Percentiles rank a stretch among this genome's conserved stretches.
phyloP scores from a whole-genome alignment of 2,113 vertebrate species.

The zebrafish (Danio rerio) region DNA sequence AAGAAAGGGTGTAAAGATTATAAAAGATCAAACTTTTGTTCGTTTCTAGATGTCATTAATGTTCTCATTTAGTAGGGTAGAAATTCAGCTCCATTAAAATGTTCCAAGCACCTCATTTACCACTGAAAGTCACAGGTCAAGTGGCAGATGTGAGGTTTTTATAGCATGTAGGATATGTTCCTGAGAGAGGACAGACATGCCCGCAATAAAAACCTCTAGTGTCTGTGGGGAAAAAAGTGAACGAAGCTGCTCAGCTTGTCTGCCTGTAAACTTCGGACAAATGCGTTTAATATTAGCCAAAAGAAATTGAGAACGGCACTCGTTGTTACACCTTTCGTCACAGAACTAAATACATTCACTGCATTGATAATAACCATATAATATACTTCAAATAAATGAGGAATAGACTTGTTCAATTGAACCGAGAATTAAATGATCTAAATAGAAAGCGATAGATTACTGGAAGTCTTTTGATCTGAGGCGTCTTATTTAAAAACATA shows the following conservation, averaged over 20 bases:
- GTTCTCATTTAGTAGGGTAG: slow-evolving; percentile 6
- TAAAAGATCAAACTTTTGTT: background rate
- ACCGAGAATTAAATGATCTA: background rate
- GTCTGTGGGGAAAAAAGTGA: background rate
- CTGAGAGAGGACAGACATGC: slow-evolving; percentile 11
- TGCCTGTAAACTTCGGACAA: slow-evolving; percentile 11
- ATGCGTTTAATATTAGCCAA: background rate
- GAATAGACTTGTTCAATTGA: background rate
- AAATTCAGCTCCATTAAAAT: background rate
- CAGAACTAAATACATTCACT: slow-evolving; percentile 13
- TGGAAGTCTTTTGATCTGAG: slow-evolving; percentile 18
- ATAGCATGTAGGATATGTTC: slow-evolving; percentile 20
- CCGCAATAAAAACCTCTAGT: slow-evolving; percentile 5
- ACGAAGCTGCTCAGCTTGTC: background rate
- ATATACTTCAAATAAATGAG: background rate
- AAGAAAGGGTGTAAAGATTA: slow-evolving; percentile 28
- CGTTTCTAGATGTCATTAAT: slow-evolving; percentile 5
- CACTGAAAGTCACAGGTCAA: background rate
- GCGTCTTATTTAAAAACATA: slow-evolving; percentile 25
- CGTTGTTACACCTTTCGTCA: background rate
- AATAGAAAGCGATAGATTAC: slow-evolving; percentile 12
- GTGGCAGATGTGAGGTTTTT: background rate
- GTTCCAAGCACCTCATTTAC: background rate
- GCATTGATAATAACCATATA: background rate
- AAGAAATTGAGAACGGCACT: background rate